Evolutionary conservation across 2,113 vertebrate genomes (phyloP).

Genomic region (Laticauda colubrina): DNA sequence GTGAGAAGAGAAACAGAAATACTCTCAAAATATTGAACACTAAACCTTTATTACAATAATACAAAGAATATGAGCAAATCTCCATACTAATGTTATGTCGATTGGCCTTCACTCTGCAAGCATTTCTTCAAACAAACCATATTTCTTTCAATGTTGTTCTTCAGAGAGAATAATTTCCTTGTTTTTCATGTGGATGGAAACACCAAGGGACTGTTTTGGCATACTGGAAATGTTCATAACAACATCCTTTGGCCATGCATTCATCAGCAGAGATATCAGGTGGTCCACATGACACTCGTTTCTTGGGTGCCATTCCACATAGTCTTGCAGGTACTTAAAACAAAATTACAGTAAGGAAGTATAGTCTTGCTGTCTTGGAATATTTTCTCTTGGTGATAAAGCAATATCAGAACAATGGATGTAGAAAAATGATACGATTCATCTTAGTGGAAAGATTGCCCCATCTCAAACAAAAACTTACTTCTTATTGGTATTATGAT

Average conservation of each 20-base stretch:
- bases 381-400: not conserved
- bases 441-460: not conserved
- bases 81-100: not conserved
- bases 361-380: not conserved
- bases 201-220: conserved; percentile 13
- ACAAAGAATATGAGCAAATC: not conserved
- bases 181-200: conserved; percentile 28
- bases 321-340: not conserved
- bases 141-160: not conserved
- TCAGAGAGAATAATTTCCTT: conserved; percentile 22
- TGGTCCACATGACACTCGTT: conserved; percentile 27
- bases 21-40: not conserved
- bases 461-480: not conserved
- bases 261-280: conserved; percentile 30
- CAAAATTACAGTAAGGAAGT: not conserved
- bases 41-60: not conserved
- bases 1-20: not conserved
- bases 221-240: conserved; percentile 36
- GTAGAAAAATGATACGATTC: not conserved
- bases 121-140: not conserved
- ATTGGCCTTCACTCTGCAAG: not conserved
- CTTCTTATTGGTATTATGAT: not conserved
- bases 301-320: conserved; percentile 27
- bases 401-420: not conserved
- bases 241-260: conserved; percentile 39